Evolutionary conservation across 2,113 vertebrate species (phyloP).

Genomic region (Atractosteus spatula): DNA sequence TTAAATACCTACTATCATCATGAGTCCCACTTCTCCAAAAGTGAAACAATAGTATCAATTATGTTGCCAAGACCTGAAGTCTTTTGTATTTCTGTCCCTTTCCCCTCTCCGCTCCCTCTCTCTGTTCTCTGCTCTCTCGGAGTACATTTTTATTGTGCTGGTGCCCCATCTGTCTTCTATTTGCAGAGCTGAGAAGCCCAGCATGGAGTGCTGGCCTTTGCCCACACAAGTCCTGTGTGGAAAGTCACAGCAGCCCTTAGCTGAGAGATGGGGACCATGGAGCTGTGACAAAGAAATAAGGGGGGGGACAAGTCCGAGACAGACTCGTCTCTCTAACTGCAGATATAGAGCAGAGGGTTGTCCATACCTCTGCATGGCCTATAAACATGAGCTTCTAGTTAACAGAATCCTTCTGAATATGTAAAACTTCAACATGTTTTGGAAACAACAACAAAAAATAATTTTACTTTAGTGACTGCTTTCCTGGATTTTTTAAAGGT

Average conservation of each 20-base stretch:
- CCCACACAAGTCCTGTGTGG: conserved; percentile 39
- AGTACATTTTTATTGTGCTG: conserved; percentile 31
- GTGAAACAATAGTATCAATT: conserved; percentile 49
- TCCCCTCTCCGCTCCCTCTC: conserved; percentile 12
- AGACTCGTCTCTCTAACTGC: too few species aligned
- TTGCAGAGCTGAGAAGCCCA: conserved; percentile 37
- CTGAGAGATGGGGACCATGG: background rate
- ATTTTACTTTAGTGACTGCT: too few species aligned
- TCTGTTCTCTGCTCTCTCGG: conserved; percentile 10
- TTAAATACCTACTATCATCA: conserved; percentile 43
- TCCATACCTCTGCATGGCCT: too few species aligned
- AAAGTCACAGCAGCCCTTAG: conserved; percentile 31
- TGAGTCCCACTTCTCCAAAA: conserved; percentile 24
- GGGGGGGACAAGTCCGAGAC: too few species aligned
- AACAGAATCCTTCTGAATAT: too few species aligned
- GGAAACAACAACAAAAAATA: too few species aligned
- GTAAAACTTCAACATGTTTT: too few species aligned
- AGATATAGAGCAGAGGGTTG: too few species aligned
- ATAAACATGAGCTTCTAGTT: too few species aligned
- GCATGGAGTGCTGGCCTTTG: conserved; percentile 35
- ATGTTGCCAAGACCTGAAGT: conserved; percentile 41
- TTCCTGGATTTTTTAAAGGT: too few species aligned
- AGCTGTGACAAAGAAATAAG: background rate
- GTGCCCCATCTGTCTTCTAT: conserved; percentile 48
- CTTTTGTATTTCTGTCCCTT: conserved; percentile 28